Conservation (phyloP, 2,797 vertebrate species). For the Myiotriccus ornatus region DNA sequence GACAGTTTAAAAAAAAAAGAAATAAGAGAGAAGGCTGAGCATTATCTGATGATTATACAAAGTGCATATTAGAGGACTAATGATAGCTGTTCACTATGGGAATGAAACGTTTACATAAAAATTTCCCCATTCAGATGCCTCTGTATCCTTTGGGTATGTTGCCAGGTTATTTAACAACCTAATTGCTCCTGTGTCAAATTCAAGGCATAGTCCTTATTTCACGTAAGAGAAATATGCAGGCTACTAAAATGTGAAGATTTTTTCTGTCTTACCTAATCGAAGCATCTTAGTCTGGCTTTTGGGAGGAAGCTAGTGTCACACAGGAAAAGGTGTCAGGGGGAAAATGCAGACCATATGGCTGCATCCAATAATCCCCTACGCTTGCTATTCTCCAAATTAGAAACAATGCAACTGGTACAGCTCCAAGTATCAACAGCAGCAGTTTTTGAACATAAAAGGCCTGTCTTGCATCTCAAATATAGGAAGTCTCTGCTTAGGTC, state of each 20-base stretch:
- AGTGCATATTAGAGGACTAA: not conserved
- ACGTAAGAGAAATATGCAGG: not conserved
- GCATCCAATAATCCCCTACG: not conserved
- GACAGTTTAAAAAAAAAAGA: not conserved
- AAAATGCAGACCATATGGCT: not conserved
- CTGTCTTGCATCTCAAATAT: not conserved
- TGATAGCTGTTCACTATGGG: not conserved
- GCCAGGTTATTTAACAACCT: constrained; percentile 4
- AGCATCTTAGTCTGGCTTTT: not conserved
- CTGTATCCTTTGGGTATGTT: not conserved
- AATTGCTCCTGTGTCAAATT: not conserved
- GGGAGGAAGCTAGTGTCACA: not conserved
- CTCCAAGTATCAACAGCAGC: not conserved
- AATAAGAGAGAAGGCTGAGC: not conserved
- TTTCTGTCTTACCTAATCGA: not conserved
- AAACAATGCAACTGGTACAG: not conserved
- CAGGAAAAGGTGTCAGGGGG: not conserved
- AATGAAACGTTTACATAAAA: constrained; percentile 19
- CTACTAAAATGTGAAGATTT: not conserved
- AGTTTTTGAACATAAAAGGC: constrained; percentile 13
- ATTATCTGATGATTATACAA: not conserved
- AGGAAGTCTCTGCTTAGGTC: not conserved
- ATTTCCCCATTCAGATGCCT: not conserved
- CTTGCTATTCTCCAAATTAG: not conserved
- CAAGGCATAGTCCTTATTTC: not conserved